Conservation (phyloP, 2,113 vertebrate genomes). For the Hydrolagus affinis region DNA sequence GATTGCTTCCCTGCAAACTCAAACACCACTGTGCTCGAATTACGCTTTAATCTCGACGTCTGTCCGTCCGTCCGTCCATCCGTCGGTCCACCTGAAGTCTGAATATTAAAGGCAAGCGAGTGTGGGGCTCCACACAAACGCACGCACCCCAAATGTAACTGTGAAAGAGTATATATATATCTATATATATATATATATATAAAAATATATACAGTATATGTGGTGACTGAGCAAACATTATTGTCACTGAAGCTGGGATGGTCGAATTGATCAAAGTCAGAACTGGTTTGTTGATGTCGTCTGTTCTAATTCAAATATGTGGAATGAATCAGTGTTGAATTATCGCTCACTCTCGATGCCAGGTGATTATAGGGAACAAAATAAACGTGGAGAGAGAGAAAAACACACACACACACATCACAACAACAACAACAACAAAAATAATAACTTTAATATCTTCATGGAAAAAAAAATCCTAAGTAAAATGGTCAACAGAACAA, state of each 20-base stretch:
- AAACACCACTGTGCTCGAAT: conserved; percentile 84
- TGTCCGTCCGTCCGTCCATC: too few species aligned
- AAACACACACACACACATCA: too few species aligned
- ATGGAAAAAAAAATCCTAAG: too few species aligned
- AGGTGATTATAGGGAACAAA: background rate
- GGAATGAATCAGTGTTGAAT: conserved; percentile 9
- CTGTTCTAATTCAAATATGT: background rate
- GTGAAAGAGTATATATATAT: background rate
- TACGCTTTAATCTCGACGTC: conserved; percentile 62
- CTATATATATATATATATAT: too few species aligned
- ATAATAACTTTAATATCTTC: too few species aligned
- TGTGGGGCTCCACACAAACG: background rate
- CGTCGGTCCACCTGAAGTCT: background rate
- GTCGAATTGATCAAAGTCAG: conserved; percentile 18
- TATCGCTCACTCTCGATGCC: background rate
- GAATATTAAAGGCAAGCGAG: background rate
- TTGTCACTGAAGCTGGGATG: conserved; percentile 7
- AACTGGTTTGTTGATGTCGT: conserved; percentile 37
- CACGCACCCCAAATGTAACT: too few species aligned
- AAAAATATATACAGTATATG: background rate
- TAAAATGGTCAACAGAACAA: background rate
- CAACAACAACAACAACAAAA: too few species aligned
- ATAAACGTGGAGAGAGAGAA: background rate
- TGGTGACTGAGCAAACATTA: background rate
- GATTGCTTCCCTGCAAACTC: conserved; percentile 85